Evolutionary conservation across 2,113 vertebrate genomes (phyloP).

Genomic region (Pleuronectes platessa): DNA sequence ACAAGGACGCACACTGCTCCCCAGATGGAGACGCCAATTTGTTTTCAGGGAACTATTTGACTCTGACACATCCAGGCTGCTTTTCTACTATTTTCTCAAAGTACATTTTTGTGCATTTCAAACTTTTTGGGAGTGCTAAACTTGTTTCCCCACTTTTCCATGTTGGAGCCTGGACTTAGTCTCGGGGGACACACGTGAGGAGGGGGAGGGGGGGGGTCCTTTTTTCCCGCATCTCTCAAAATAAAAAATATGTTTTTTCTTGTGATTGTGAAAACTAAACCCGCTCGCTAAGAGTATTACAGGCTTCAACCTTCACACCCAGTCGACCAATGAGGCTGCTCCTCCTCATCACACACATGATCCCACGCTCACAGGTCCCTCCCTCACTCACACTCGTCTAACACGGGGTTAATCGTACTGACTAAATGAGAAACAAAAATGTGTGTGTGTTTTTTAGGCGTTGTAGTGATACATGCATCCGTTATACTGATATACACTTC

Average conservation of each 20-base stretch:
- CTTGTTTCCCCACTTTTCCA: constrained; percentile 22
- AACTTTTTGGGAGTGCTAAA: not conserved
- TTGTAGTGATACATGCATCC: constrained; percentile 94
- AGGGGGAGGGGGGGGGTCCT: constrained; percentile 41
- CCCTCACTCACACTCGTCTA: constrained; percentile 34
- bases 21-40: not conserved
- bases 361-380: constrained; percentile 40
- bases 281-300: not conserved
- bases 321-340: constrained; percentile 23
- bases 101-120: not conserved
- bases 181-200: constrained; percentile 30
- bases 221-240: constrained; percentile 30
- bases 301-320: constrained; percentile 2
- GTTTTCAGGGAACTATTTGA: not conserved
- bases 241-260: constrained; percentile 51
- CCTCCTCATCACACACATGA: constrained; percentile 39
- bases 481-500: constrained; percentile 81
- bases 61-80: not conserved
- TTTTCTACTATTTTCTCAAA: constrained; percentile 1
- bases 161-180: constrained; percentile 11
- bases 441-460: constrained; percentile 78
- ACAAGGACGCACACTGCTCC: not conserved
- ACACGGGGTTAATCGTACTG: constrained; percentile 70
- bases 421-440: constrained; percentile 80
- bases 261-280: constrained; percentile 29